phyloP scores from a whole-genome alignment of 2,888 invertebrate species.

The Acleris emargana region DNA sequence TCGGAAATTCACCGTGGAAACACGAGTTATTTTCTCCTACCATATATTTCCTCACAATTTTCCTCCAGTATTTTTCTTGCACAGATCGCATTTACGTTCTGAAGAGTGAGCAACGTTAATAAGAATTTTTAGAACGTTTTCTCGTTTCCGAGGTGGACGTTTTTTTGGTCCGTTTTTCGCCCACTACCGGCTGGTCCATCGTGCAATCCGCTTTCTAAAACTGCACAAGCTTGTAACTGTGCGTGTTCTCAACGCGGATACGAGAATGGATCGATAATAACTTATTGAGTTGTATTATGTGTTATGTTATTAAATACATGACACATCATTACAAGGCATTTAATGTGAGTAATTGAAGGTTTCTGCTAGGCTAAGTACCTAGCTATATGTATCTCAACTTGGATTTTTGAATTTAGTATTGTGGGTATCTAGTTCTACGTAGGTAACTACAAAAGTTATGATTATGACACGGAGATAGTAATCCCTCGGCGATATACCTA shows the following conservation, averaged over 20 bases:
- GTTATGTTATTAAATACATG: constrained; percentile 33
- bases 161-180: constrained; percentile 61
- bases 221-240: constrained; percentile 54
- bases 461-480: no score
- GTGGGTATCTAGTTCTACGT: no score
- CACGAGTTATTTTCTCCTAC: constrained; percentile 56
- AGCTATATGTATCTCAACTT: no score
- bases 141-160: constrained; percentile 44
- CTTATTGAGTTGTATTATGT: constrained; percentile 47
- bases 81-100: constrained; percentile 23
- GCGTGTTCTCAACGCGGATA: constrained; percentile 76
- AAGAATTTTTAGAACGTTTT: constrained; percentile 48
- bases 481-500: no score
- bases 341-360: background rate
- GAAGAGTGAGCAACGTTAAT: constrained; percentile 30
- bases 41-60: constrained; percentile 50
- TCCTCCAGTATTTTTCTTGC: no score
- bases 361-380: no score
- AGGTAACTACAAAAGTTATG: no score
- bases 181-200: constrained; percentile 65
- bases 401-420: no score
- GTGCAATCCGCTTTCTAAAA: constrained; percentile 77
- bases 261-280: constrained; percentile 53
- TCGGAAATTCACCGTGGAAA: constrained; percentile 72
- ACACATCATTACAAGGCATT: constrained; percentile 1